Conservation (phyloP, 2,888 invertebrate genomes). For the Melipona beecheii region DNA sequence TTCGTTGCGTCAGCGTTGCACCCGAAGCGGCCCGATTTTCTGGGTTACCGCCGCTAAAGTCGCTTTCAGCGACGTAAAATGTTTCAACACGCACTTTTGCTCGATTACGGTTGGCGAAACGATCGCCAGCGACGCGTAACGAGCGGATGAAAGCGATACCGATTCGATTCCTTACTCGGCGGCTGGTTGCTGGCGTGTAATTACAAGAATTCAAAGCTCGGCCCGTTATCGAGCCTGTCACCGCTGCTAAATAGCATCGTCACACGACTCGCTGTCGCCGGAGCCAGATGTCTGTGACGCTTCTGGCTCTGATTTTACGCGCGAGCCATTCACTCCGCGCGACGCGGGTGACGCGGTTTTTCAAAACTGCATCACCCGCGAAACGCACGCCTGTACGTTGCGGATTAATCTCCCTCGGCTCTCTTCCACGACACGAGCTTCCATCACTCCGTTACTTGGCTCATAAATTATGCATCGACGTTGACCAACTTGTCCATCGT, state of each 20-base stretch:
- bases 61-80: too few species aligned
- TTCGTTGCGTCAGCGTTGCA: too few species aligned
- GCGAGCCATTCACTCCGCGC: constrained; percentile 8
- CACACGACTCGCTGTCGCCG: constrained; percentile 23
- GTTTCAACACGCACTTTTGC: background rate
- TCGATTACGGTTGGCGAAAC: background rate
- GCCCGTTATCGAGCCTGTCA: constrained; percentile 34
- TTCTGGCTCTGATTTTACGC: background rate
- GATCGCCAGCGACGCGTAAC: background rate
- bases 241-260: constrained; percentile 31
- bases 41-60: too few species aligned
- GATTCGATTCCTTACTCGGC: constrained; percentile 6
- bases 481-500: constrained; percentile 21
- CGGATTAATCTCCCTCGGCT: constrained; percentile 17
- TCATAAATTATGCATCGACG: constrained; percentile 50
- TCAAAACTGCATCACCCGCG: background rate
- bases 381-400: background rate
- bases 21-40: too few species aligned
- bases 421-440: background rate
- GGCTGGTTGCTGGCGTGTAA: background rate
- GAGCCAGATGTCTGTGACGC: constrained; percentile 25
- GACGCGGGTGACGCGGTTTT: constrained; percentile 8
- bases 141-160: background rate
- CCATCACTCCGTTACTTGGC: constrained; percentile 3
- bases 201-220: constrained; percentile 26